Evolutionary conservation across 2,113 vertebrate genomes (phyloP).

Genomic region (Zootoca vivipara): DNA sequence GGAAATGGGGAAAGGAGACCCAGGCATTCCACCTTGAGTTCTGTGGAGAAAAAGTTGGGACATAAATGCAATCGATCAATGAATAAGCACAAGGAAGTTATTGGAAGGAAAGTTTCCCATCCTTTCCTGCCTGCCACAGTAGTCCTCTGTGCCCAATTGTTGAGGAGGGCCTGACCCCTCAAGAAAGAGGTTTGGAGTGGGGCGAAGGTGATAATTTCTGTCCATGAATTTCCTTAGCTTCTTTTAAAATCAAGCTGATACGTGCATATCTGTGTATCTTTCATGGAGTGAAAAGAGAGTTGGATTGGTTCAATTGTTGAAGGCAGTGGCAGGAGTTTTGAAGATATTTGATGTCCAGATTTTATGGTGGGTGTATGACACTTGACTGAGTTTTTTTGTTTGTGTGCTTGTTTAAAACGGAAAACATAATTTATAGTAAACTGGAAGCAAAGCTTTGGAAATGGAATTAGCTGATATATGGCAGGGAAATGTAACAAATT

Average conservation of each 20-base stretch:
- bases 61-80: too few relatives aligned
- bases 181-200: too few relatives aligned
- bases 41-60: too few relatives aligned
- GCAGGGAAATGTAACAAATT: neutral
- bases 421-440: neutral
- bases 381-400: neutral
- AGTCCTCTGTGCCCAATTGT: too few relatives aligned
- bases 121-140: too few relatives aligned
- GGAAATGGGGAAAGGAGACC: too few relatives aligned
- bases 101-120: too few relatives aligned
- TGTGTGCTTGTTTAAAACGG: neutral
- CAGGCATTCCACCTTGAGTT: too few relatives aligned
- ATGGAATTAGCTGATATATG: neutral
- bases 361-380: neutral
- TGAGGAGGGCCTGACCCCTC: too few relatives aligned
- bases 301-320: neutral
- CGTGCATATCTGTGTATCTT: neutral
- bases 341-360: neutral
- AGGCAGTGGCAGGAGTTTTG: too few relatives aligned
- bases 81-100: too few relatives aligned
- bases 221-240: neutral
- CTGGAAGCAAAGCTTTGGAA: neutral
- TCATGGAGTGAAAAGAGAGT: neutral
- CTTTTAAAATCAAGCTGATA: neutral
- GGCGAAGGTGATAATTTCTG: too few relatives aligned